Conservation (phyloP, 2,888 invertebrate species). For the Volucella zonaria region DNA sequence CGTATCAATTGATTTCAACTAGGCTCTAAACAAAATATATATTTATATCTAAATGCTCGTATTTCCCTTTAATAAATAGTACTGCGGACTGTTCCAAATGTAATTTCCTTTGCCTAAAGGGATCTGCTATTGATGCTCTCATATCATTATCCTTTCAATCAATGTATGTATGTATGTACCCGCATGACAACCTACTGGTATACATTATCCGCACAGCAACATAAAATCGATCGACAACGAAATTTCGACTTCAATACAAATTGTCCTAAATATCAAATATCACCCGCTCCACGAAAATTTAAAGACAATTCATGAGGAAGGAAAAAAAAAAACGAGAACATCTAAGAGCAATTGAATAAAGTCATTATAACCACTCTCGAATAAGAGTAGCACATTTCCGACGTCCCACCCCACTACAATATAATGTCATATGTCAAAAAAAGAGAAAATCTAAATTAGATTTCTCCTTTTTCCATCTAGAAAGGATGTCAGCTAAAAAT, state of each 20-base stretch:
- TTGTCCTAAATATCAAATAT: background rate
- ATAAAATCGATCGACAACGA: no score
- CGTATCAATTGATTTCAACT: no score
- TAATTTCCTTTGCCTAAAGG: no score
- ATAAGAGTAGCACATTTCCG: background rate
- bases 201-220: background rate
- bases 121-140: no score
- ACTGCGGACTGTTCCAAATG: no score
- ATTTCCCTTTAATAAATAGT: no score
- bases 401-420: background rate
- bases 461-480: constrained; percentile 17
- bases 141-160: no score
- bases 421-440: constrained; percentile 31
- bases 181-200: no score
- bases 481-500: constrained; percentile 31
- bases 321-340: background rate
- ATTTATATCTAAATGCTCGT: no score
- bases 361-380: constrained; percentile 25
- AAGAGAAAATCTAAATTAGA: constrained; percentile 42
- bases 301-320: constrained; percentile 3
- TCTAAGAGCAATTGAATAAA: constrained; percentile 16
- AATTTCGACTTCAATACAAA: background rate
- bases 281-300: background rate
- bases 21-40: no score
- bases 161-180: no score